A percentile compares a stretch with the other conserved stretches of the same genome.
Conservation (phyloP, 2,797 vertebrate genomes). For the Chiloscyllium punctatum region DNA sequence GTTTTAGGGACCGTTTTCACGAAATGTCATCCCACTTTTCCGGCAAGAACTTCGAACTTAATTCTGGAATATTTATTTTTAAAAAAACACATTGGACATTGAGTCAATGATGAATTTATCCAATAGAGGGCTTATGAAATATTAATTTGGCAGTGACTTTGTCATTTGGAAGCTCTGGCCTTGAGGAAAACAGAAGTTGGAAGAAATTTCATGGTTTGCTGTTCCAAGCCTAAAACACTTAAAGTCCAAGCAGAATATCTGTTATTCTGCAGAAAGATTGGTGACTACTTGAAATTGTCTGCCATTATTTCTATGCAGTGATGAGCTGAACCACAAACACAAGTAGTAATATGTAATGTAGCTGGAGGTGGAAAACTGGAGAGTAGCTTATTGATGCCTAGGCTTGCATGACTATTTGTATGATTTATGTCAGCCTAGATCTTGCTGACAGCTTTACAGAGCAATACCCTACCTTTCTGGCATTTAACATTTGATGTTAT, state of each 20-base stretch:
- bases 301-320: neutral
- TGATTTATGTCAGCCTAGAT: neutral
- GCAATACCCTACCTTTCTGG: neutral
- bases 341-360: neutral
- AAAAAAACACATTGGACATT: neutral
- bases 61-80: neutral
- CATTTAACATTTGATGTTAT: slow-evolving; percentile 14
- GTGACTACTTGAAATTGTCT: neutral
- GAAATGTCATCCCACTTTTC: neutral
- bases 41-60: neutral
- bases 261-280: neutral
- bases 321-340: neutral
- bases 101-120: neutral
- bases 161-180: neutral
- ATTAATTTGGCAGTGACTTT: neutral
- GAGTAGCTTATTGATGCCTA: neutral
- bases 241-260: neutral
- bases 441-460: neutral
- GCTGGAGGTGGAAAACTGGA: neutral
- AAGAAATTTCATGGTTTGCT: neutral
- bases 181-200: neutral
- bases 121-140: neutral
- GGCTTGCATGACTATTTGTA: neutral
- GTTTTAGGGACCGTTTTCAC: neutral
- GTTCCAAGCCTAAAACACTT: neutral